These are phyloP conservation scores for Spizaetus ornatus DNA, from an alignment of 2,113 vertebrate genomes.

Conservation along the genomic window DNA sequence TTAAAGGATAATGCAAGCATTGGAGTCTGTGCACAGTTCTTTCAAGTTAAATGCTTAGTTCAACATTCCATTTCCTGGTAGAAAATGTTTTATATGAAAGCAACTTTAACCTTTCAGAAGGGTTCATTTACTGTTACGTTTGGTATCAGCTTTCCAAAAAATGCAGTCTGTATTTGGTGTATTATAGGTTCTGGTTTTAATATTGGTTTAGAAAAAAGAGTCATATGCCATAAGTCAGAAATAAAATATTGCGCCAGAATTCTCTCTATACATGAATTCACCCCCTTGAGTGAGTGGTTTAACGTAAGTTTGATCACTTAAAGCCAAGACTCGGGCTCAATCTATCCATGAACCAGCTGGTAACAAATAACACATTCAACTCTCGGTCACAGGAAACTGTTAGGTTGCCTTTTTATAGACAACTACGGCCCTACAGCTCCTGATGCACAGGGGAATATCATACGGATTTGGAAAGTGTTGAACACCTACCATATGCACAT, in stretches of 20 bases:
- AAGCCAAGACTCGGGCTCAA: slow-evolving; percentile 26
- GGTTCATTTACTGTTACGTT: slow-evolving; percentile 65
- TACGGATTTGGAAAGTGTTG: background rate
- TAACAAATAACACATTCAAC: slow-evolving; percentile 66
- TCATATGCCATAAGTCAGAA: slow-evolving; percentile 28
- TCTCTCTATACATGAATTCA: slow-evolving; percentile 33
- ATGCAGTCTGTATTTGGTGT: background rate
- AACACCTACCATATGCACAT: slow-evolving; percentile 37
- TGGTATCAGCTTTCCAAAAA: slow-evolving; percentile 58
- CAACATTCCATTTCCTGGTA: slow-evolving; percentile 61
- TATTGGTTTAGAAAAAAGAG: slow-evolving; percentile 7
- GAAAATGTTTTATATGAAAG: slow-evolving; percentile 67
- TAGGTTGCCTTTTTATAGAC: slow-evolving; percentile 57
- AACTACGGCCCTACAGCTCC: slow-evolving; percentile 18
- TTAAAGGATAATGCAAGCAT: slow-evolving; percentile 40
- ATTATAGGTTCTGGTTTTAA: slow-evolving; percentile 62
- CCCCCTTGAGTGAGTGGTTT: background rate
- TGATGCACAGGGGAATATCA: slow-evolving; percentile 18
- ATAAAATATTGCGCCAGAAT: slow-evolving; percentile 44
- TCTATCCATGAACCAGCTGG: slow-evolving; percentile 39
- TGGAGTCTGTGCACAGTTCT: slow-evolving; percentile 28
- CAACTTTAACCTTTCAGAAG: slow-evolving; percentile 57
- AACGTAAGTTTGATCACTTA: slow-evolving; percentile 43
- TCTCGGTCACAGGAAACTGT: slow-evolving; percentile 45
- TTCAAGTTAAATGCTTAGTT: slow-evolving; percentile 60